A percentile compares a stretch with the other conserved stretches of the same genome.
Conservation (phyloP, 2,888 invertebrate species). For the Anagyrus pseudococci region DNA sequence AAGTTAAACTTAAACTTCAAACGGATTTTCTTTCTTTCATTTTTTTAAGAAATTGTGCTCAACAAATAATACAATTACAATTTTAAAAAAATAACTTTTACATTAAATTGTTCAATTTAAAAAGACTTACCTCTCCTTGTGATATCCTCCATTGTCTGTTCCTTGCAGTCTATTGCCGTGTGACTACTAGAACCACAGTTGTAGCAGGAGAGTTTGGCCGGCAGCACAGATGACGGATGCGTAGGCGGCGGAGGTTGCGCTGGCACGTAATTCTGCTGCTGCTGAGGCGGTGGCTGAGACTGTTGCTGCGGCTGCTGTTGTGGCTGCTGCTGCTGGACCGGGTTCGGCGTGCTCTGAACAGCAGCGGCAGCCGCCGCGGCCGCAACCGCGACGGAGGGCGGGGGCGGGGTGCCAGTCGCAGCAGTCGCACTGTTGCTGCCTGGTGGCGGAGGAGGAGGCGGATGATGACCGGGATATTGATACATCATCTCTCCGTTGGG, state of each 20-base stretch:
- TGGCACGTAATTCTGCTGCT: constrained; percentile 52
- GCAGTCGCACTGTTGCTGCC: constrained; percentile 40
- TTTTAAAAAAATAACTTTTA: too few species aligned
- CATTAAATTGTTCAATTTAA: background rate
- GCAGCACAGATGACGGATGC: constrained; percentile 60
- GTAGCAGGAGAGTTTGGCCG: constrained; percentile 80
- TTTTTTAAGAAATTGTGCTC: too few species aligned
- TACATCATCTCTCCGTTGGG: constrained; percentile 66
- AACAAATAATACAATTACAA: too few species aligned
- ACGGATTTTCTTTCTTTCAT: too few species aligned
- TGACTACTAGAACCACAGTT: constrained; percentile 91
- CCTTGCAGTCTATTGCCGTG: constrained; percentile 85
- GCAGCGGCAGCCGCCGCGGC: constrained; percentile 44
- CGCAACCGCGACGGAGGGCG: constrained; percentile 49
- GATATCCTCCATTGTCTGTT: constrained; percentile 91
- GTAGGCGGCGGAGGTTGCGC: constrained; percentile 46
- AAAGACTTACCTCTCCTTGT: constrained; percentile 64
- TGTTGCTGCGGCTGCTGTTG: constrained; percentile 13
- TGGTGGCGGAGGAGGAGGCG: constrained; percentile 44
- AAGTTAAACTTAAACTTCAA: too few species aligned
- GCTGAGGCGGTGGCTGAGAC: constrained; percentile 46
- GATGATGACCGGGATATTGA: constrained; percentile 52
- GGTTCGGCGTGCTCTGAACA: constrained; percentile 25
- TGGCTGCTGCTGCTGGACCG: constrained; percentile 19
- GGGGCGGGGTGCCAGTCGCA: constrained; percentile 53